These are phyloP conservation scores for Limnephilus rhombicus DNA, from an alignment of 2,888 invertebrate species.

Conservation along the genomic window DNA sequence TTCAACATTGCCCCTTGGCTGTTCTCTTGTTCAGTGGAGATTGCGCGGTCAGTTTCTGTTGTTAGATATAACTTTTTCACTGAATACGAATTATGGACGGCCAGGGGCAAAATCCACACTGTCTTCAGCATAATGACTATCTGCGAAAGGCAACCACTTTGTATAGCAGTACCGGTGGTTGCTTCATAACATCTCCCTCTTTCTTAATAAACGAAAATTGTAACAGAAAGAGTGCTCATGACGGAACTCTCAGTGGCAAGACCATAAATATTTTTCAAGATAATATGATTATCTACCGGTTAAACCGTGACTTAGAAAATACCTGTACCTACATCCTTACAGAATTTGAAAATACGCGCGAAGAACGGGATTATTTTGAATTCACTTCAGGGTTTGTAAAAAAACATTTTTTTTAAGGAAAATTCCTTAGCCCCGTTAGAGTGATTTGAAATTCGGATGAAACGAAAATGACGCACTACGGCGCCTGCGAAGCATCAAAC, in stretches of 20 bases:
- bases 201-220: neutral
- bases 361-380: too few relatives aligned
- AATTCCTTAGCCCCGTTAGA: too few relatives aligned
- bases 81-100: neutral
- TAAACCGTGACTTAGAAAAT: neutral
- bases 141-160: neutral
- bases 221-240: neutral
- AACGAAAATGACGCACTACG: too few relatives aligned
- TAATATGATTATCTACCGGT: neutral
- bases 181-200: neutral
- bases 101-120: neutral
- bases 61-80: neutral
- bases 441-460: too few relatives aligned
- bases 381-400: too few relatives aligned
- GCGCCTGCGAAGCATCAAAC: too few relatives aligned
- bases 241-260: neutral
- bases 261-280: neutral
- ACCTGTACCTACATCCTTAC: neutral
- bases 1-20: neutral
- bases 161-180: neutral
- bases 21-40: neutral
- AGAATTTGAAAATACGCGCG: neutral
- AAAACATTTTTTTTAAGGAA: too few relatives aligned
- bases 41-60: neutral
- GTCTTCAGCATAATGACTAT: neutral